These are phyloP conservation scores for Engystomops pustulosus DNA, from an alignment of 2,113 vertebrate species.

Conservation along the genomic window DNA sequence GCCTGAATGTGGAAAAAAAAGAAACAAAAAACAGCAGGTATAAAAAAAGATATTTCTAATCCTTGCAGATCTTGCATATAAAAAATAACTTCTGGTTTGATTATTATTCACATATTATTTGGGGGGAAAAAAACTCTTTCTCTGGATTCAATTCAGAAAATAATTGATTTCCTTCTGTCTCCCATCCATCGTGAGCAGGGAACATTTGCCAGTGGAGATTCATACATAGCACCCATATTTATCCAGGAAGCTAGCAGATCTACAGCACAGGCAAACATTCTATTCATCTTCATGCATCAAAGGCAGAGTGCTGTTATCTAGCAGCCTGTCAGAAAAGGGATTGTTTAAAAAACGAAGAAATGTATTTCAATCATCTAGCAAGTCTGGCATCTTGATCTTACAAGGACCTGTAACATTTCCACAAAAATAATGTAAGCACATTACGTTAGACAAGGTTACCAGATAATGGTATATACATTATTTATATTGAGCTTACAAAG, in stretches of 20 bases:
- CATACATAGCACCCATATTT: constrained; percentile 33
- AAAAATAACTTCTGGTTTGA: not conserved
- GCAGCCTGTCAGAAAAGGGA: constrained; percentile 11
- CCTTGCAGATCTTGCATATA: not conserved
- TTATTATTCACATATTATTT: constrained; percentile 4
- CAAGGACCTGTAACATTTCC: constrained; percentile 25
- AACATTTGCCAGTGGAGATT: constrained; percentile 30
- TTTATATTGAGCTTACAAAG: not conserved
- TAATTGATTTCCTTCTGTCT: constrained; percentile 35
- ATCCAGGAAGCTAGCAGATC: constrained; percentile 19
- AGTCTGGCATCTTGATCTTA: constrained; percentile 19
- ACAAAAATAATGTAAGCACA: constrained; percentile 1
- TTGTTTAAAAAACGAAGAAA: constrained; percentile 32
- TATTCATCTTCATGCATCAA: constrained; percentile 37
- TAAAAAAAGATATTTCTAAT: not conserved
- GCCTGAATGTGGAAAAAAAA: not conserved
- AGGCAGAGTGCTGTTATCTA: constrained; percentile 28
- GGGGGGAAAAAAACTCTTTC: constrained; percentile 20
- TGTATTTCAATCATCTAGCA: constrained; percentile 32
- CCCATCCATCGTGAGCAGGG: not conserved
- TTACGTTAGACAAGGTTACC: constrained; percentile 32
- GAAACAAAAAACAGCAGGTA: not conserved
- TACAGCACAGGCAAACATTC: constrained; percentile 19
- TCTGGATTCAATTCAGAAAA: constrained; percentile 14
- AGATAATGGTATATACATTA: constrained; percentile 14